A percentile compares a stretch with the other conserved stretches of the same genome.
phyloP scores from a whole-genome alignment of 2,888 invertebrate species.

The Lithophane ornitopus region DNA sequence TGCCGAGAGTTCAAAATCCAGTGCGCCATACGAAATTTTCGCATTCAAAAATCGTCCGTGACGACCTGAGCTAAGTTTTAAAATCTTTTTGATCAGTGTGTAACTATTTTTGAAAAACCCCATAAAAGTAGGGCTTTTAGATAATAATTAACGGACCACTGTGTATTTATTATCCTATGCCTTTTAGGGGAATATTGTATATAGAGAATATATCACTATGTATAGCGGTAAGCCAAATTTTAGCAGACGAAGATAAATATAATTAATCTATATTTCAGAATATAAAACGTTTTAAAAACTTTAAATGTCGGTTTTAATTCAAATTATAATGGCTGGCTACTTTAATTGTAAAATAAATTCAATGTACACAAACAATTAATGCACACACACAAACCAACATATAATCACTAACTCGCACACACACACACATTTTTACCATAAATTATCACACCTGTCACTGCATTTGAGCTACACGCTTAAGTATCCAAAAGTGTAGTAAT shows the following conservation, averaged over 20 bases:
- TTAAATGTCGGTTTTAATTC: conserved; percentile 47
- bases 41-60: not conserved
- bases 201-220: conserved; percentile 75
- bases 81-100: conserved; percentile 25
- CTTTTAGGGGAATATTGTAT: conserved; percentile 80
- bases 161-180: conserved; percentile 83
- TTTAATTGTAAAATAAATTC: not conserved
- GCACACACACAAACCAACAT: not conserved
- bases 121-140: conserved; percentile 69
- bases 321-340: conserved; percentile 45
- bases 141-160: conserved; percentile 83
- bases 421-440: not conserved
- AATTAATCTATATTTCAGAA: conserved; percentile 68
- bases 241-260: conserved; percentile 69
- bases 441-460: conserved; percentile 30
- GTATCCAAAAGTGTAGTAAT: conserved; percentile 35
- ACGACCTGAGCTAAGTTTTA: too few relatives aligned
- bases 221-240: conserved; percentile 68
- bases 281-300: conserved; percentile 44
- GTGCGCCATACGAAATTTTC: not conserved
- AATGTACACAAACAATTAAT: not conserved
- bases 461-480: conserved; percentile 20
- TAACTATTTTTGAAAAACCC: conserved; percentile 71
- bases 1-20: not conserved
- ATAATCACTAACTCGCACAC: not conserved